phyloP scores from a whole-genome alignment of 2,797 vertebrate species.

The Gymnodraco acuticeps region DNA sequence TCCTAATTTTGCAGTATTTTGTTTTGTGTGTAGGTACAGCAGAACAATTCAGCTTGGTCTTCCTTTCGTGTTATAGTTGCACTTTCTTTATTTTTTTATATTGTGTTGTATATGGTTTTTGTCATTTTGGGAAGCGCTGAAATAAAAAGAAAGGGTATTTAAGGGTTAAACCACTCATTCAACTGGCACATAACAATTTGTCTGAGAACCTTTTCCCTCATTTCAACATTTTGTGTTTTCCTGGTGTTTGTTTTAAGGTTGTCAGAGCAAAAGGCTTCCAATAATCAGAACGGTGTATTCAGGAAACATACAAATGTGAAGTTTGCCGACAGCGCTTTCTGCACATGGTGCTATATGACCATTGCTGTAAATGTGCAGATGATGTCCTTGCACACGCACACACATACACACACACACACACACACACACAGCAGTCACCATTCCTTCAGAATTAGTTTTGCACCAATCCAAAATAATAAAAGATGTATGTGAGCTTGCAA shows the following conservation, averaged over 20 bases:
- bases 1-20: conserved; percentile 31
- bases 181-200: conserved; percentile 28
- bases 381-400: conserved; percentile 55
- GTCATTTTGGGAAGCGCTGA: conserved; percentile 61
- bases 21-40: conserved; percentile 18
- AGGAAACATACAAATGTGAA: conserved; percentile 55
- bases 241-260: conserved; percentile 54
- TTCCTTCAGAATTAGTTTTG: conserved; percentile 54
- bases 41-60: conserved; percentile 66
- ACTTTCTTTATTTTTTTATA: conserved; percentile 48
- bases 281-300: conserved; percentile 51
- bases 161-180: conserved; percentile 46
- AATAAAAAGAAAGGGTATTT: conserved; percentile 57
- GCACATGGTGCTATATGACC: conserved; percentile 81
- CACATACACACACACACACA: conserved; percentile 19
- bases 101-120: conserved; percentile 41
- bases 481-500: conserved; percentile 74
- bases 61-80: conserved; percentile 69
- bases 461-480: conserved; percentile 71
- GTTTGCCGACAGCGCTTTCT: conserved; percentile 62
- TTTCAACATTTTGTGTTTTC: conserved; percentile 39
- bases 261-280: conserved; percentile 66
- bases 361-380: conserved; percentile 65
- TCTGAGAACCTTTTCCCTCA: conserved; percentile 29
- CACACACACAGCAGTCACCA: conserved; percentile 40